These are phyloP conservation scores for Callospermophilus lateralis DNA, from an alignment of 2,113 vertebrate species.

Conservation along the genomic window DNA sequence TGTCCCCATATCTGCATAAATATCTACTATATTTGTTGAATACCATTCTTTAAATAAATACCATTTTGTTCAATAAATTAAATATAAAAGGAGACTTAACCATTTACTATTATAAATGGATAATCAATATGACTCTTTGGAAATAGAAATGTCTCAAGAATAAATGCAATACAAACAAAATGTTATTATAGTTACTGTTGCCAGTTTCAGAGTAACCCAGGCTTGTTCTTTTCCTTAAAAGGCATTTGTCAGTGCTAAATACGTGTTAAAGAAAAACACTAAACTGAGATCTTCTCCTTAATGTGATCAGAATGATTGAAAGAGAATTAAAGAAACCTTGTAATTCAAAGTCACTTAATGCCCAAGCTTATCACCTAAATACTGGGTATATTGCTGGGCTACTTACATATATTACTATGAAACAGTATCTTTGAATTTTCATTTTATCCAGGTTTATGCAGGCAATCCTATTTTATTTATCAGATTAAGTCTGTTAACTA, in stretches of 20 bases:
- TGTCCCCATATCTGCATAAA: neutral
- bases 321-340: neutral
- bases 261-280: neutral
- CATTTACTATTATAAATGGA: neutral
- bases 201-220: neutral
- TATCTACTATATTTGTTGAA: neutral
- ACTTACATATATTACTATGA: neutral
- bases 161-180: neutral
- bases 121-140: neutral
- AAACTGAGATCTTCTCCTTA: neutral
- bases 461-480: neutral
- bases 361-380: neutral
- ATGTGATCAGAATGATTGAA: neutral
- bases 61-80: neutral
- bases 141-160: conserved; percentile 1
- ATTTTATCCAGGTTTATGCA: conserved; percentile 32
- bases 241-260: neutral
- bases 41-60: neutral
- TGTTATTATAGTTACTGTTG: neutral
- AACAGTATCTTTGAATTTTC: neutral
- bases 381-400: neutral
- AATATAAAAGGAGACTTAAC: neutral
- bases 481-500: neutral
- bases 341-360: neutral
- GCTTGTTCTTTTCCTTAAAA: neutral